These are phyloP conservation scores for Etheostoma cragini DNA, from an alignment of 2,113 vertebrate genomes.

Conservation along the genomic window DNA sequence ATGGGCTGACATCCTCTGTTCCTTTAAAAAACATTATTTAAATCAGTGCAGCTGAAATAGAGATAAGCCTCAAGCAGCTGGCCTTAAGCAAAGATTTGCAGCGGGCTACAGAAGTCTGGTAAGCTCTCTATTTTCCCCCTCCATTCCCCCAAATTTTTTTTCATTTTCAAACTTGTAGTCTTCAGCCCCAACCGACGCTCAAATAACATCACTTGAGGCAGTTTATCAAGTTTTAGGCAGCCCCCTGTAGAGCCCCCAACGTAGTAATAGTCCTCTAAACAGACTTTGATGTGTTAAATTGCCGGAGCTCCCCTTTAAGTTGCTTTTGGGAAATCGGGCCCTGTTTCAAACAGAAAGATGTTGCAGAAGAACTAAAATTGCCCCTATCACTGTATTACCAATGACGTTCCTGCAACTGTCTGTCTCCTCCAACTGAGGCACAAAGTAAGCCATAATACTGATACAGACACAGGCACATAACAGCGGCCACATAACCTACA, in stretches of 20 bases:
- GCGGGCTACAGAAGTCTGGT: background rate
- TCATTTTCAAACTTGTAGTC: background rate
- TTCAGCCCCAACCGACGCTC: background rate
- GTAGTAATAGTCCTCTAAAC: background rate
- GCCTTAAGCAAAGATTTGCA: background rate
- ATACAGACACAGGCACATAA: background rate
- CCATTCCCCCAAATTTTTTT: no score
- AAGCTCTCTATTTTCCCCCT: background rate
- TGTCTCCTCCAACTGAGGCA: background rate
- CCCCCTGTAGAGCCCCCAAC: background rate
- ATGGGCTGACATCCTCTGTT: background rate
- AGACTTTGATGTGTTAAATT: background rate
- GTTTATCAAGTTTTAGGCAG: background rate
- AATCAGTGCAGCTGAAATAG: background rate
- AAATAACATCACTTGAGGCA: conserved; percentile 3
- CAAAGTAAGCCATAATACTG: conserved; percentile 7
- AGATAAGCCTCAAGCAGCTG: background rate
- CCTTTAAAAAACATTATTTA: background rate
- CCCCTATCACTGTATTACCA: background rate
- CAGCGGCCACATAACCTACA: conserved; percentile 26
- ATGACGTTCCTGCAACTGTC: background rate
- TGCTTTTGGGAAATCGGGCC: background rate
- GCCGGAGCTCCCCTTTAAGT: background rate
- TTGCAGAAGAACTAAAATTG: background rate
- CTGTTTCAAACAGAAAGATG: background rate